A percentile compares a stretch with the other conserved stretches of the same genome.
phyloP scores from a whole-genome alignment of 2,797 vertebrate genomes.

The Trematomus bernacchii region DNA sequence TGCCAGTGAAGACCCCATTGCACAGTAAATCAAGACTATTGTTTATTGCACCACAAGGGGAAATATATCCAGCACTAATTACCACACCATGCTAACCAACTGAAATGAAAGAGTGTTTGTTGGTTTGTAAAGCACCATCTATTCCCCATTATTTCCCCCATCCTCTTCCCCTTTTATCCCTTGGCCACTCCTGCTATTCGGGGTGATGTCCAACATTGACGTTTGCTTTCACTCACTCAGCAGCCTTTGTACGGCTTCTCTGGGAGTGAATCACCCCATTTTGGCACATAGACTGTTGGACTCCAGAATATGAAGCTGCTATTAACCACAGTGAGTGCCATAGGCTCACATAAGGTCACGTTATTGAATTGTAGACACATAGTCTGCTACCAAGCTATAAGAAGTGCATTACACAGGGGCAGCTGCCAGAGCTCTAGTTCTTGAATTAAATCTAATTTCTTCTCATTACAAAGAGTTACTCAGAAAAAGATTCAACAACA shows the following conservation, averaged over 20 bases:
- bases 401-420: conserved; percentile 6
- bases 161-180: background rate
- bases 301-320: background rate
- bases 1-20: conserved; percentile 35
- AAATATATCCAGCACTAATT: conserved; percentile 52
- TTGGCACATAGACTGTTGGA: conserved; percentile 2
- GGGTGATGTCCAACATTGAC: conserved; percentile 38
- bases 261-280: conserved; percentile 17
- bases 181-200: conserved; percentile 14
- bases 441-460: conserved; percentile 7
- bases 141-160: conserved; percentile 16
- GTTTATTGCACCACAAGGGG: conserved; percentile 39
- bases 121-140: conserved; percentile 28
- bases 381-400: conserved; percentile 32
- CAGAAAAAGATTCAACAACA: background rate
- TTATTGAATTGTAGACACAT: conserved; percentile 40
- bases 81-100: conserved; percentile 10
- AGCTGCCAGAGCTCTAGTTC: conserved; percentile 19
- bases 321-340: conserved; percentile 13
- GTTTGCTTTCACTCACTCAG: conserved; percentile 32
- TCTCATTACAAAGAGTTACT: conserved; percentile 4
- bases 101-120: conserved; percentile 40
- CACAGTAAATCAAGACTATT: conserved; percentile 41
- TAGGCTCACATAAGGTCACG: conserved; percentile 30
- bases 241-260: conserved; percentile 23